Evolutionary conservation across 1,140 invertebrate species (phyloP).

Genomic region (Trigoniulus corallinus): DNA sequence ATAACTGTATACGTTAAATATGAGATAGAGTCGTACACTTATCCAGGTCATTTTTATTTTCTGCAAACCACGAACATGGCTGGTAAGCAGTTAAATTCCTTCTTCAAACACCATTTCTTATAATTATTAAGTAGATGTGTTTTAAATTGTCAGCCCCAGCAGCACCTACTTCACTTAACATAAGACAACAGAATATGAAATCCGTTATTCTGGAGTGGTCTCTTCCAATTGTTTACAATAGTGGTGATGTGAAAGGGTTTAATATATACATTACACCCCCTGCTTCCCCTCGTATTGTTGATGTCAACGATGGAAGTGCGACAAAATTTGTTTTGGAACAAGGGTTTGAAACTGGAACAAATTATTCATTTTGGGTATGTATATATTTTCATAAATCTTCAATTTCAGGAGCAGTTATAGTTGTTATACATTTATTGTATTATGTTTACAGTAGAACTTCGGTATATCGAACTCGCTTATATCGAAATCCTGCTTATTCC

Average conservation of each 20-base stretch:
- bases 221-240: slow-evolving; percentile 34
- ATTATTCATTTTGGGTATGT: slow-evolving; percentile 58
- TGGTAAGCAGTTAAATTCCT: slow-evolving; percentile 23
- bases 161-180: slow-evolving; percentile 42
- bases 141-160: slow-evolving; percentile 36
- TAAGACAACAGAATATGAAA: slow-evolving; percentile 41
- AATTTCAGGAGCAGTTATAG: too few species aligned
- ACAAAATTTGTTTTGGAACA: slow-evolving; percentile 33
- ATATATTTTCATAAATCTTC: slow-evolving; percentile 1
- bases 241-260: slow-evolving; percentile 45
- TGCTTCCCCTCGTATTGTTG: slow-evolving; percentile 24
- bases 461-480: too few species aligned
- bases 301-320: slow-evolving; percentile 19
- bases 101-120: slow-evolving; percentile 3
- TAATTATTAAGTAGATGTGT: slow-evolving; percentile 6
- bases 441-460: too few species aligned
- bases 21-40: slow-evolving; percentile 17
- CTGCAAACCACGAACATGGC: slow-evolving; percentile 42
- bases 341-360: slow-evolving; percentile 38
- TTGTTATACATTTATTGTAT: not conserved
- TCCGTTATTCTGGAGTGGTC: slow-evolving; percentile 48
- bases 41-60: slow-evolving; percentile 27
- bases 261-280: slow-evolving; percentile 39
- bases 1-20: slow-evolving; percentile 52
- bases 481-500: too few species aligned